Percentiles rank a stretch among this genome's conserved stretches.
Evolutionary conservation across 2,797 vertebrate genomes (phyloP).

Genomic region (Thalassophryne amazonica): DNA sequence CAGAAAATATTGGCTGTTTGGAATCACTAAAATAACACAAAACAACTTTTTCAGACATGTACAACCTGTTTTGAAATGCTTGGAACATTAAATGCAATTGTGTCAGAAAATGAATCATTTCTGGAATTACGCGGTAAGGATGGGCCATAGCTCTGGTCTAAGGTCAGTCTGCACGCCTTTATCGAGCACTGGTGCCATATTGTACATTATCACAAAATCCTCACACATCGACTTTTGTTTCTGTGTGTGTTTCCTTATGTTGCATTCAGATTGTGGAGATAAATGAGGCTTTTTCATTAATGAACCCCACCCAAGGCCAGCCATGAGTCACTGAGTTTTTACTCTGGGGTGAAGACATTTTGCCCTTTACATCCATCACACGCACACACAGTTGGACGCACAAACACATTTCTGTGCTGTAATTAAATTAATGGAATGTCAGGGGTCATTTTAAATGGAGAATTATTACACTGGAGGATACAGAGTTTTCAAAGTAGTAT

Average conservation of each 20-base stretch:
- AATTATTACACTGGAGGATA: too few relatives aligned
- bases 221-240: background rate
- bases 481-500: too few relatives aligned
- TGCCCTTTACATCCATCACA: slow-evolving; percentile 16
- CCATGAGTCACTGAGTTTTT: slow-evolving; percentile 51
- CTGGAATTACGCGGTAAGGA: too few relatives aligned
- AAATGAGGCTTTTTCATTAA: slow-evolving; percentile 39
- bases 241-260: slow-evolving; percentile 1
- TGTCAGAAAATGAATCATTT: too few relatives aligned
- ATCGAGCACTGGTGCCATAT: background rate
- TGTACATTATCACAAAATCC: background rate
- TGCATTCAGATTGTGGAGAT: slow-evolving; percentile 21
- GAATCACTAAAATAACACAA: too few relatives aligned
- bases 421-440: slow-evolving; percentile 2
- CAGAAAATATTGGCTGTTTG: too few relatives aligned
- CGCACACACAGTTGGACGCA: background rate
- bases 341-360: slow-evolving; percentile 37
- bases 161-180: background rate
- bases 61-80: too few relatives aligned
- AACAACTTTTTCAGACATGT: too few relatives aligned
- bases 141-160: too few relatives aligned
- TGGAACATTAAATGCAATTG: too few relatives aligned
- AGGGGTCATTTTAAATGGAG: background rate
- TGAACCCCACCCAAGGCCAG: slow-evolving; percentile 52
- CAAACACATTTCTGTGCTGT: background rate